These are phyloP conservation scores for Pristionchus japonicus DNA, from an alignment of 2,888 invertebrate genomes.

Conservation along the genomic window DNA sequence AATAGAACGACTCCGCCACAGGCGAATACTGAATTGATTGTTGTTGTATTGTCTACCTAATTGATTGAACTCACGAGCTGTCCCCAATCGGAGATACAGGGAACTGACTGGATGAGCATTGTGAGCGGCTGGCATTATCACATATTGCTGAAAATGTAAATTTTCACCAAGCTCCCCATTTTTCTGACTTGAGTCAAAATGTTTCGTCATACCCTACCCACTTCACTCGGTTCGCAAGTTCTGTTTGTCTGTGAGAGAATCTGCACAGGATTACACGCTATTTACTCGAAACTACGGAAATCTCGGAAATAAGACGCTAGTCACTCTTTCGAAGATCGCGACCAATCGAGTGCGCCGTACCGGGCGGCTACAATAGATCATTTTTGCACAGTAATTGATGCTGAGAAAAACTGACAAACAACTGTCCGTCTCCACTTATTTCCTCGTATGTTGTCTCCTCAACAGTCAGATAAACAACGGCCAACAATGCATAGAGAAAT, in stretches of 20 bases:
- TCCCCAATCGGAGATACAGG: slow-evolving; percentile 34
- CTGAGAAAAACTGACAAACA: neutral
- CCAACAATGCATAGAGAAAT: neutral
- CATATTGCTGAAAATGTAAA: slow-evolving; percentile 2
- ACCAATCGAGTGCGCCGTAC: neutral
- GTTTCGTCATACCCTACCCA: neutral
- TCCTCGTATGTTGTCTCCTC: slow-evolving; percentile 1
- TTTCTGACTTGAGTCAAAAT: neutral
- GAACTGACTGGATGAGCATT: slow-evolving; percentile 21
- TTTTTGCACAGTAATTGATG: neutral
- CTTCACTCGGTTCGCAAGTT: neutral
- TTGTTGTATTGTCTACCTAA: neutral
- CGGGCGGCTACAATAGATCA: neutral
- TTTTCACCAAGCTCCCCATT: neutral
- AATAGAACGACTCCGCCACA: slow-evolving; percentile 1
- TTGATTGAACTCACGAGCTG: neutral
- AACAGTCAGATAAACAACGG: neutral
- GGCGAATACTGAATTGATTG: neutral
- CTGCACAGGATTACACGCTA: neutral
- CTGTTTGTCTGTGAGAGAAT: neutral
- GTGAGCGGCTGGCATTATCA: neutral
- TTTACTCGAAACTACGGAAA: neutral
- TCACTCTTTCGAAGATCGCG: neutral
- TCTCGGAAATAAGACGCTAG: neutral
- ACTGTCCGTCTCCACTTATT: neutral